Conservation (phyloP, 2,113 vertebrate genomes). For the Mirza zaza region DNA sequence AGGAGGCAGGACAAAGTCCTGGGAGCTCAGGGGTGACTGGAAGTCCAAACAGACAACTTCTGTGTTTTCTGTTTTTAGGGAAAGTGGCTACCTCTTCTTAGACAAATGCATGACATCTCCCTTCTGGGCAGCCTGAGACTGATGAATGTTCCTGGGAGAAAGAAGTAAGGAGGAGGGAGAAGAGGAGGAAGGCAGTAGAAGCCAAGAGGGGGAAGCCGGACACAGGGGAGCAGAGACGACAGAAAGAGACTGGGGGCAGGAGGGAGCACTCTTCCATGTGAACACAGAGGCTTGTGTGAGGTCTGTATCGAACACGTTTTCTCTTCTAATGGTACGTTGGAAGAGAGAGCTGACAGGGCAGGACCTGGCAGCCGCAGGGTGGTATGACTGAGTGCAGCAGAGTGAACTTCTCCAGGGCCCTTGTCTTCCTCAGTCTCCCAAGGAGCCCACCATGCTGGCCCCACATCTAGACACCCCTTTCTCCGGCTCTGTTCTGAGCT, state of each 20-base stretch:
- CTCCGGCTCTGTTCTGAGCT: neutral
- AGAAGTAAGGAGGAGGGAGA: neutral
- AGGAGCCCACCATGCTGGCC: neutral
- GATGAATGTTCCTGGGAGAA: neutral
- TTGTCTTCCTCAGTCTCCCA: neutral
- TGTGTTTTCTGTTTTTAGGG: neutral
- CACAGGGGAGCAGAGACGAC: neutral
- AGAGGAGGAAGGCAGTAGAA: neutral
- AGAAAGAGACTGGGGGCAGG: neutral
- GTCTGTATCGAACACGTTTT: neutral
- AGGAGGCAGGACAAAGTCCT: neutral
- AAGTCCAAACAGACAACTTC: neutral
- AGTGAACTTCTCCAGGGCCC: neutral
- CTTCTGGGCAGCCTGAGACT: neutral
- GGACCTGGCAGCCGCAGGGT: neutral
- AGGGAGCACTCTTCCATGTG: neutral
- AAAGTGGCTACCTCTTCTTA: neutral
- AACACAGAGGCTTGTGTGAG: neutral
- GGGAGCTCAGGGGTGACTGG: neutral
- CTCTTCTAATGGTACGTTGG: neutral
- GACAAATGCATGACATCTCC: neutral
- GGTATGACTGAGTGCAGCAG: neutral
- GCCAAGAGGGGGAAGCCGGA: neutral
- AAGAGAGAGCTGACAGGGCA: neutral
- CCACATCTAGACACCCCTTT: neutral